Percentiles rank a stretch among this genome's conserved stretches.
Evolutionary conservation across 2,113 vertebrate genomes (phyloP).

Genomic region (Oreochromis spilurus): DNA sequence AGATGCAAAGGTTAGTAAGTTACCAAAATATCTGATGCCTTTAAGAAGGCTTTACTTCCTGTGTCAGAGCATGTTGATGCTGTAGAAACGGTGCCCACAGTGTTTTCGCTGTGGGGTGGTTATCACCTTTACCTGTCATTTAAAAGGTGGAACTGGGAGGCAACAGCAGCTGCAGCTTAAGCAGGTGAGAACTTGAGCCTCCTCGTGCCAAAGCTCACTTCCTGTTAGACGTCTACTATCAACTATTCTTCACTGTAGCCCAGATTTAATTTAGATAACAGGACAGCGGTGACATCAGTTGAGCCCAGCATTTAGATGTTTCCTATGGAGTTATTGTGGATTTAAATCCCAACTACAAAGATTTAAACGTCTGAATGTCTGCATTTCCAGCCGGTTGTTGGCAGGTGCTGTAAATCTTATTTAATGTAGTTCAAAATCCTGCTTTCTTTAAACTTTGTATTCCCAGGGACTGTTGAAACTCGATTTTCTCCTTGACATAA

Average conservation of each 20-base stretch:
- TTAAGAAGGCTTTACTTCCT: not conserved
- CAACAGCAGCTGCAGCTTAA: not conserved
- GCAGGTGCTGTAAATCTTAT: not conserved
- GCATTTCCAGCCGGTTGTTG: not conserved
- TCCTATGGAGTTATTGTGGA: not conserved
- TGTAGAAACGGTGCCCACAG: not conserved
- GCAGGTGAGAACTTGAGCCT: not conserved
- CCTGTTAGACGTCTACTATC: not conserved
- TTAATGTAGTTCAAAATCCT: not conserved
- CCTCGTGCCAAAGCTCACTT: not conserved
- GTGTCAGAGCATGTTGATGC: not conserved
- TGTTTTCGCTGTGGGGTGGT: not conserved
- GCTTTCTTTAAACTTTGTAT: not conserved
- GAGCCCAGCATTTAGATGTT: not conserved
- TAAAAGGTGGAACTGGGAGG: not conserved
- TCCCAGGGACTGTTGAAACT: not conserved
- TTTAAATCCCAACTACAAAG: not conserved
- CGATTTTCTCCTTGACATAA: not conserved
- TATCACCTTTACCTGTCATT: not conserved
- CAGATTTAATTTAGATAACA: not conserved
- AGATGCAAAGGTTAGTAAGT: not conserved
- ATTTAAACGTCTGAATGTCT: not conserved
- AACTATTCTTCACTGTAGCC: not conserved
- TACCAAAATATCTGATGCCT: not conserved
- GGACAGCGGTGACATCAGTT: not conserved